Conservation (phyloP, 2,113 vertebrate genomes). For the Pteronura brasiliensis region DNA sequence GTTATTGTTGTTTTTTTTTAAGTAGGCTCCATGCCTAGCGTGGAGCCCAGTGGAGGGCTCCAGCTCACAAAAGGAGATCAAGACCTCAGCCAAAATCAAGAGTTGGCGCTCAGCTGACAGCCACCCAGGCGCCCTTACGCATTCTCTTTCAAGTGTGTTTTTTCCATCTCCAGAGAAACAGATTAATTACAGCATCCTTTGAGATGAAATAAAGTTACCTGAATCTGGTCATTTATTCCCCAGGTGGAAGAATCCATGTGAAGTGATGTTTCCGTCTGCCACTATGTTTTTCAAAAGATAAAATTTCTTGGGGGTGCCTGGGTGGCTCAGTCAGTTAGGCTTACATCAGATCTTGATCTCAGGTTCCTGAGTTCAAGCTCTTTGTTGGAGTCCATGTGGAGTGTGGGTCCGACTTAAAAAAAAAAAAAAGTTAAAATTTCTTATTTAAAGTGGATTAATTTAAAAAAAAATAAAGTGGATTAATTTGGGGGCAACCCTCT, state of each 20-base stretch:
- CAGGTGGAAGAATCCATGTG: neutral
- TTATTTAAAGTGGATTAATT: neutral
- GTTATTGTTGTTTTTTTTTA: neutral
- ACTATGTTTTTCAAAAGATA: neutral
- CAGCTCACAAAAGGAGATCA: no score
- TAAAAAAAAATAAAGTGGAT: neutral
- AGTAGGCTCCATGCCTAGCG: neutral
- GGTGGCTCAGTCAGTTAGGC: neutral
- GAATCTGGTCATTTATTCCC: neutral
- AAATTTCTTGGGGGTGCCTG: neutral
- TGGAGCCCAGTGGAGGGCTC: no score
- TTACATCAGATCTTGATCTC: neutral
- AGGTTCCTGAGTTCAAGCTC: neutral
- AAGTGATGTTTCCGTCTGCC: neutral
- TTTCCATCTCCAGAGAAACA: neutral
- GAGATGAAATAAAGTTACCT: neutral
- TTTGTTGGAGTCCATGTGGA: neutral
- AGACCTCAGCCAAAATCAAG: neutral
- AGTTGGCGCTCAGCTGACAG: neutral
- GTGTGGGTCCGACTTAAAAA: neutral
- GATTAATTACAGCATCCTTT: neutral
- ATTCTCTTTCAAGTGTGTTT: neutral
- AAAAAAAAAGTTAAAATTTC: neutral
- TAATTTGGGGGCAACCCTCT: neutral
- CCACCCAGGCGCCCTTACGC: neutral